Evolutionary conservation across 1,140 invertebrate species (phyloP).

Genomic region (Ectropis grisescens): DNA sequence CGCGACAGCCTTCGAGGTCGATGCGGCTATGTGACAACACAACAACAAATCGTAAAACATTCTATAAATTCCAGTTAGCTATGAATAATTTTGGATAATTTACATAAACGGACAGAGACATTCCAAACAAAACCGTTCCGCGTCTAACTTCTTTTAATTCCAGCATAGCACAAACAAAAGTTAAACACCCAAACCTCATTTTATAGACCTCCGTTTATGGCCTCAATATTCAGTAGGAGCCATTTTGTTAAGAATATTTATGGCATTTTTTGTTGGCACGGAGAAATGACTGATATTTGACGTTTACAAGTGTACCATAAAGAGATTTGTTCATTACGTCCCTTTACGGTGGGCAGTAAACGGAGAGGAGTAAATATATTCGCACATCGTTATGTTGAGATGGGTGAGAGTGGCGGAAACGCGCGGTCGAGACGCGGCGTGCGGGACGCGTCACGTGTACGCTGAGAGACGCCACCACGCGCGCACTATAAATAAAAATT

Average conservation of each 20-base stretch:
- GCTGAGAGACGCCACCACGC: conserved; percentile 18
- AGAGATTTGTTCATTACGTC: conserved; percentile 52
- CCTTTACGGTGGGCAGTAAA: conserved; percentile 43
- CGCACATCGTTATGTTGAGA: conserved; percentile 34
- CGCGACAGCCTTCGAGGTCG: neutral
- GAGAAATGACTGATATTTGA: conserved; percentile 57
- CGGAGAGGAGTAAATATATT: conserved; percentile 31
- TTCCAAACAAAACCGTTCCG: conserved; percentile 41
- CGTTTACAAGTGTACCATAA: conserved; percentile 56
- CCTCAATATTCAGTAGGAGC: conserved; percentile 56
- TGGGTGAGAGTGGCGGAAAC: conserved; percentile 16
- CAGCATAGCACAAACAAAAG: conserved; percentile 37
- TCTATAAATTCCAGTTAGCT: conserved; percentile 48
- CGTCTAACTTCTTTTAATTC: conserved; percentile 42
- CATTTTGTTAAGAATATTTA: conserved; percentile 60
- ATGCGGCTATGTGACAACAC: conserved; percentile 12
- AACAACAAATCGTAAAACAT: conserved; percentile 31
- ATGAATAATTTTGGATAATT: conserved; percentile 58
- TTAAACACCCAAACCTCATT: conserved; percentile 47
- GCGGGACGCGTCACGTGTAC: conserved; percentile 5
- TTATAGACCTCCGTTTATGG: conserved; percentile 52
- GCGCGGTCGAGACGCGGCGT: conserved; percentile 2
- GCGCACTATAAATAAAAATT: conserved; percentile 39
- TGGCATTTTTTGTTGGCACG: conserved; percentile 38
- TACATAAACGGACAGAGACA: conserved; percentile 36